Percentiles rank a stretch among this genome's conserved stretches.
Evolutionary conservation across 2,888 invertebrate species (phyloP).

Genomic region (Pseudococcus longispinus): DNA sequence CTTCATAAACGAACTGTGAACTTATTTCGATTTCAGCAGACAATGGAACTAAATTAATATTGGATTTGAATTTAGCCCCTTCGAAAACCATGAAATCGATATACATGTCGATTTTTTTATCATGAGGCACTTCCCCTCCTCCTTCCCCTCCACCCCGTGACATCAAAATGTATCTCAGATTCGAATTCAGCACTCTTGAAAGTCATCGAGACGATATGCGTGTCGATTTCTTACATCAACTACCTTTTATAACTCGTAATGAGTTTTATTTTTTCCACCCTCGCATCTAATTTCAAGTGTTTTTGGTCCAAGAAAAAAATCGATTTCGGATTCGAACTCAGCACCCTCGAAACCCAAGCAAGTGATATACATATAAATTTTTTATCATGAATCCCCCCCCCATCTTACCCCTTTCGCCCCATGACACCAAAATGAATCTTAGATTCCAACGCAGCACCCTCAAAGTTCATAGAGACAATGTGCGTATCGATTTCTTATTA

Average conservation of each 20-base stretch:
- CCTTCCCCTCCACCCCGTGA: not conserved
- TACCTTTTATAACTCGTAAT: not conserved
- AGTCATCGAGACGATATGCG: not conserved
- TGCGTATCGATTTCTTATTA: not conserved
- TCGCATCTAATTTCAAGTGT: too few relatives aligned
- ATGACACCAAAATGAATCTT: not conserved
- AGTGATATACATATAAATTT: too few relatives aligned
- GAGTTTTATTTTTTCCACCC: too few relatives aligned
- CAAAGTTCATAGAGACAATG: not conserved
- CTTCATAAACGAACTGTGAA: too few relatives aligned
- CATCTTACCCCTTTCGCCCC: too few relatives aligned
- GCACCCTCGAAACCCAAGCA: too few relatives aligned
- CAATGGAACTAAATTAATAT: not conserved
- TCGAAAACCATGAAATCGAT: not conserved
- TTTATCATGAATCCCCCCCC: too few relatives aligned
- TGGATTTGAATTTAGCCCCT: not conserved
- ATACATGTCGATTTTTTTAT: not conserved
- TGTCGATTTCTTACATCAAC: not conserved
- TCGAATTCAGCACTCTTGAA: not conserved
- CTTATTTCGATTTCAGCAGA: not conserved
- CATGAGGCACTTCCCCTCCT: not conserved
- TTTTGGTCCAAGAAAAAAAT: too few relatives aligned
- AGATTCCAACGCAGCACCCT: not conserved
- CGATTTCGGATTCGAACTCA: too few relatives aligned
- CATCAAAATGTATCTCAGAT: not conserved